A percentile compares a stretch with the other conserved stretches of the same genome.
Evolutionary conservation across 2,797 vertebrate genomes (phyloP).

Genomic region (Catostomus latipinnis): DNA sequence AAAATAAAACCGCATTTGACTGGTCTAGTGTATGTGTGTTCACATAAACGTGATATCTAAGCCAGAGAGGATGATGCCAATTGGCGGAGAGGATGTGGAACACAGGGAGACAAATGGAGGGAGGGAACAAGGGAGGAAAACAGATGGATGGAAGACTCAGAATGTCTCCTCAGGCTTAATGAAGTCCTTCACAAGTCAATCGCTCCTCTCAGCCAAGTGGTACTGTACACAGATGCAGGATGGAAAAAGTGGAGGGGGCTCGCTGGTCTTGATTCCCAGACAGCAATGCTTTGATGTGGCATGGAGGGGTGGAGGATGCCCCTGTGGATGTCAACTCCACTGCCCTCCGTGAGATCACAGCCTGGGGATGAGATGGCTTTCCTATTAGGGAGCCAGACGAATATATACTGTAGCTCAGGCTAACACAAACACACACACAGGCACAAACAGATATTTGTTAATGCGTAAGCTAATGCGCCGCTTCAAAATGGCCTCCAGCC

Average conservation of each 20-base stretch:
- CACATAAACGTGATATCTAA: conserved; percentile 21
- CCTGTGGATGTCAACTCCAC: conserved; percentile 42
- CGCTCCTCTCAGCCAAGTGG: conserved; percentile 32
- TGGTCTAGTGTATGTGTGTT: conserved; percentile 15
- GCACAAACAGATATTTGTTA: conserved; percentile 43
- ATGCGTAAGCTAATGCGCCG: conserved; percentile 26
- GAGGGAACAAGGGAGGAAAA: conserved; percentile 24
- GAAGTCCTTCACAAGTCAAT: conserved; percentile 59
- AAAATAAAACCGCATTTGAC: background rate
- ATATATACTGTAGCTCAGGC: conserved; percentile 34
- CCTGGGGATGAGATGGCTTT: conserved; percentile 36
- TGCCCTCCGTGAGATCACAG: conserved; percentile 31
- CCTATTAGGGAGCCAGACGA: conserved; percentile 44
- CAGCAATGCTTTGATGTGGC: conserved; percentile 49
- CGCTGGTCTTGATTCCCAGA: conserved; percentile 48
- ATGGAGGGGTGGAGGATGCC: conserved; percentile 31
- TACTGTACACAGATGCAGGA: conserved; percentile 32
- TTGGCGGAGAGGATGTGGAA: conserved; percentile 27
- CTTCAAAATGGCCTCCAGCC: conserved; percentile 52
- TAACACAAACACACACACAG: conserved; percentile 7
- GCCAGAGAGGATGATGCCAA: conserved; percentile 23
- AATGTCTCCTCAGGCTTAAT: conserved; percentile 51
- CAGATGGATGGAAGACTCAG: conserved; percentile 39
- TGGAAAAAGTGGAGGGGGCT: conserved; percentile 12
- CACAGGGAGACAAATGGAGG: conserved; percentile 30